Conservation (phyloP, 2,888 invertebrate species). For the Malacosoma neustria region DNA sequence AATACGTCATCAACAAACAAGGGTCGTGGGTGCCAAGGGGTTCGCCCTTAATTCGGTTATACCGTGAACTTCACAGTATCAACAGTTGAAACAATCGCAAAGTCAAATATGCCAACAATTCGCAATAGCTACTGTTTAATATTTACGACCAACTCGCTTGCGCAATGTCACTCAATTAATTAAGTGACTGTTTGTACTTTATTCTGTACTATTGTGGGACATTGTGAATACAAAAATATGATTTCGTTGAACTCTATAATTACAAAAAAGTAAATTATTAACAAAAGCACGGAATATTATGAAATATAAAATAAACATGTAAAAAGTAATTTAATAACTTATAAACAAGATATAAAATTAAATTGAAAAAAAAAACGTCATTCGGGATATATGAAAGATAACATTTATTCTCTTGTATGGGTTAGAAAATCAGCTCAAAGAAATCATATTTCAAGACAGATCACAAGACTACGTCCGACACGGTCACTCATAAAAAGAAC, state of each 20-base stretch:
- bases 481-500: neutral
- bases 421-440: too few relatives aligned
- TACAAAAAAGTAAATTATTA: too few relatives aligned
- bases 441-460: neutral
- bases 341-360: neutral
- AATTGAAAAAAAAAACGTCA: too few relatives aligned
- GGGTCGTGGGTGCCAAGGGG: conserved; percentile 7
- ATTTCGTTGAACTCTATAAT: too few relatives aligned
- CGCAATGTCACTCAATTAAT: conserved; percentile 4
- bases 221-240: too few relatives aligned
- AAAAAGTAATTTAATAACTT: neutral
- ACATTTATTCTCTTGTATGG: too few relatives aligned
- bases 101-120: conserved; percentile 6
- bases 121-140: conserved; percentile 6
- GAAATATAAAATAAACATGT: neutral
- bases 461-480: neutral
- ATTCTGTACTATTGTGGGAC: too few relatives aligned
- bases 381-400: too few relatives aligned
- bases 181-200: too few relatives aligned
- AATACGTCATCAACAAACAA: conserved; percentile 13
- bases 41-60: conserved; percentile 20
- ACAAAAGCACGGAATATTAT: too few relatives aligned
- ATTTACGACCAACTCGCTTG: conserved; percentile 2
- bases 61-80: conserved; percentile 10
- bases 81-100: conserved; percentile 10